These are phyloP conservation scores for Agelastica alni DNA, from an alignment of 2,888 invertebrate genomes.

Conservation along the genomic window DNA sequence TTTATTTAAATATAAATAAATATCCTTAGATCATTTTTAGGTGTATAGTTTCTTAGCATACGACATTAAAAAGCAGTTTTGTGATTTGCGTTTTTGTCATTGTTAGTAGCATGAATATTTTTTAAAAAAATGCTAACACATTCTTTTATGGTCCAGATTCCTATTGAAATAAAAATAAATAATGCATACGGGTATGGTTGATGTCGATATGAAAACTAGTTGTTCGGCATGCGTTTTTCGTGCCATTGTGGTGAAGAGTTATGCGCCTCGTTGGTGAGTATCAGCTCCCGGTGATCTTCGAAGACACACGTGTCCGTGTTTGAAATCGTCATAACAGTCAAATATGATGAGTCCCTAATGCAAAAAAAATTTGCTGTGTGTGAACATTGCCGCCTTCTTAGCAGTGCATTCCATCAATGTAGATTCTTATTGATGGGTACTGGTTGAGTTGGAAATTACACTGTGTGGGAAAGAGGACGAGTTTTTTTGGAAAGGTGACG, in stretches of 20 bases:
- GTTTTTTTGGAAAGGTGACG: constrained; percentile 10
- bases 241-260: constrained; percentile 54
- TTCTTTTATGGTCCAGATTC: constrained; percentile 28
- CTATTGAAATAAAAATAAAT: constrained; percentile 44
- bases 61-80: too few relatives aligned
- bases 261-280: constrained; percentile 52
- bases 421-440: constrained; percentile 22
- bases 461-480: constrained; percentile 6
- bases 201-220: constrained; percentile 55
- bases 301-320: constrained; percentile 50
- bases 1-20: too few relatives aligned
- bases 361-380: constrained; percentile 38
- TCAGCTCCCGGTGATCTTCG: constrained; percentile 50
- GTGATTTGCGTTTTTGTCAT: too few relatives aligned
- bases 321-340: constrained; percentile 52
- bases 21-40: too few relatives aligned
- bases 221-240: constrained; percentile 53
- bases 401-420: constrained; percentile 14
- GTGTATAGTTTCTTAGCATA: too few relatives aligned
- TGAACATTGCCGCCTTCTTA: constrained; percentile 35
- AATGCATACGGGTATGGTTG: constrained; percentile 52
- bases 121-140: too few relatives aligned
- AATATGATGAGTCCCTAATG: constrained; percentile 36
- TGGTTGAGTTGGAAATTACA: constrained; percentile 3
- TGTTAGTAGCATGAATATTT: too few relatives aligned